A percentile compares a stretch with the other conserved stretches of the same genome.
phyloP scores from a whole-genome alignment of 2,797 vertebrate genomes.

The Sternotherus odoratus region DNA sequence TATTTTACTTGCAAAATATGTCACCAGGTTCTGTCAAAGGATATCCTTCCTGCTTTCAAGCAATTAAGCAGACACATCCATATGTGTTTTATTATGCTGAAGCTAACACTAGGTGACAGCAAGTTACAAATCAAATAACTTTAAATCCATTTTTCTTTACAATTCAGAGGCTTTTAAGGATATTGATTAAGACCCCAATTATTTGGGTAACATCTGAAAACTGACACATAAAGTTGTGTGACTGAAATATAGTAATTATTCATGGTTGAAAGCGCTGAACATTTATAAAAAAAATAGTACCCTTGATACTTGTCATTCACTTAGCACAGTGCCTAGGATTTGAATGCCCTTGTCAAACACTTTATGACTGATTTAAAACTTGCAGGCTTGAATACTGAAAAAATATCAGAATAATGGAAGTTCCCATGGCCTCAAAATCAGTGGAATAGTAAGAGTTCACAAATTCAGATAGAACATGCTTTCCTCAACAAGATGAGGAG shows the following conservation, averaged over 20 bases:
- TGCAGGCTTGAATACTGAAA: not conserved
- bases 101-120: not conserved
- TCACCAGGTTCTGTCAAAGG: fast-evolving
- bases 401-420: not conserved
- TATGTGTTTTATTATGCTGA: not conserved
- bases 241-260: not conserved
- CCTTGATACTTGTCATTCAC: not conserved
- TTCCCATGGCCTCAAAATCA: not conserved
- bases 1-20: not conserved
- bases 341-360: not conserved
- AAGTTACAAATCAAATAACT: not conserved
- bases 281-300: not conserved
- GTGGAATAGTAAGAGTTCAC: not conserved
- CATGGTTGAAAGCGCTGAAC: not conserved
- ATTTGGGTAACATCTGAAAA: not conserved
- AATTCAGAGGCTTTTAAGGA: not conserved
- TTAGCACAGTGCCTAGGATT: not conserved
- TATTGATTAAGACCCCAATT: not conserved
- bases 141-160: not conserved
- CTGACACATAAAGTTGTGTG: not conserved
- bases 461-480: not conserved
- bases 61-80: not conserved
- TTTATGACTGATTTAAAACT: not conserved
- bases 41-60: fast-evolving
- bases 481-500: not conserved